Evolutionary conservation across 2,888 invertebrate genomes (phyloP), one percentile per base, ranked within the genome.

Genomic region (Rhimphoctona megacephalus): DNA sequence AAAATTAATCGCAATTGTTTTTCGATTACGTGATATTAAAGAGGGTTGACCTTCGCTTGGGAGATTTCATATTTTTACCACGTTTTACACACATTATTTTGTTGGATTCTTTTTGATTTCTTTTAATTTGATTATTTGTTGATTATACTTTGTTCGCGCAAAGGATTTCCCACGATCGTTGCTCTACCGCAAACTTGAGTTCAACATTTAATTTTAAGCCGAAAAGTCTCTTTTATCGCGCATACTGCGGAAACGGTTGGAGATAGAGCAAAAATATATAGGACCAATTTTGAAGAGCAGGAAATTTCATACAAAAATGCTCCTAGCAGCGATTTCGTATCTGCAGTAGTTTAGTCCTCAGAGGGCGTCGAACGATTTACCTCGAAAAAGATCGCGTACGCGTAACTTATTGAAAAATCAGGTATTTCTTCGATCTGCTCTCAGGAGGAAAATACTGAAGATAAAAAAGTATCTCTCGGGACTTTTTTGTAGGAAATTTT

Each of bases 401-500:
- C 19, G n/a, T 19, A 49, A n/a, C 49, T 49, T 17, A 5, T 14
- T 25, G 0, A 57, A 25, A 14, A 30, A 57, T 4, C 0, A 11
- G 7, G 30, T 17, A 61, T 17, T 17, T 30, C 30, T 61, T 30
- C 25, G 61, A 61, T 1, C 1, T 7, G 61, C 30, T 30, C 61
- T 25, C 14, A 6, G 17, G 7, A 61, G 7, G 17, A 30, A 30
- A 61, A 1, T 61, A 61, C 61, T 5, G 30, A 0, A 14, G 61
- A 30, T 61, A 30, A 17, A 14, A 17, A 17, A 61, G 17, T 30
- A 25, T 61, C 30, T 61, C 9, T 11, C 2, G 17, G 30, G 14
- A 61, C 25, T 61, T 61, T 61, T 61, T 61, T 30, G 61, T 61
- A 17, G 61, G 61, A 30, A 61, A 61, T 61, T 30, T 61, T 30